Evolutionary conservation across 2,888 invertebrate species (phyloP).

Genomic region (Philonicus albiceps): DNA sequence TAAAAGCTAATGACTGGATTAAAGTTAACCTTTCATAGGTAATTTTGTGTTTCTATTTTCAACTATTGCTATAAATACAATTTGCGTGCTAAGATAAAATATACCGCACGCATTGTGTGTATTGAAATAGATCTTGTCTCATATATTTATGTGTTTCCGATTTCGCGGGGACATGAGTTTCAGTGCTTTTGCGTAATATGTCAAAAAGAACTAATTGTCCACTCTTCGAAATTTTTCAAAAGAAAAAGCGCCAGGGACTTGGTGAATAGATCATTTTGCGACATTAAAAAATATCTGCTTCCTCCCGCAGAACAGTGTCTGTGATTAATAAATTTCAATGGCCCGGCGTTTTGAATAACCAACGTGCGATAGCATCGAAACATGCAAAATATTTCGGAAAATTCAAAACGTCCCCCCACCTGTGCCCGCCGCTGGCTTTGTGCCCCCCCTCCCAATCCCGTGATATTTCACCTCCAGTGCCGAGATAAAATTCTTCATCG

Average conservation of each 20-base stretch:
- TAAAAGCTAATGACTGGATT: too few species aligned
- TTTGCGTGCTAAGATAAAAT: neutral
- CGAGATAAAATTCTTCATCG: neutral
- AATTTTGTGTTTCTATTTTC: neutral
- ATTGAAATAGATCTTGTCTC: neutral
- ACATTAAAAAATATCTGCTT: neutral
- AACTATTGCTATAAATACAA: neutral
- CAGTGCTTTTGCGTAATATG: neutral
- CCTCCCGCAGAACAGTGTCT: neutral
- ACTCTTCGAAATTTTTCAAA: neutral
- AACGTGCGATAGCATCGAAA: neutral
- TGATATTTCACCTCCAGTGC: neutral
- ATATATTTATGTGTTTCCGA: neutral
- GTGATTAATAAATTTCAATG: neutral
- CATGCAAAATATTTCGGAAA: neutral
- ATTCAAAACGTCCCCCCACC: neutral
- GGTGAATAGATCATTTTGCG: neutral
- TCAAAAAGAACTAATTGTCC: neutral
- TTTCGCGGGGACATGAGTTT: neutral
- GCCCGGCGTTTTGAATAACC: neutral
- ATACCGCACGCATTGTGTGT: neutral
- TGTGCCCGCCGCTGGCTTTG: neutral
- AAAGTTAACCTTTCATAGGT: neutral
- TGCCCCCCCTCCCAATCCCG: neutral
- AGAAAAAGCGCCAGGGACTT: neutral